phyloP scores from a whole-genome alignment of 2,797 vertebrate species.

The Chiropotes sagulatus region DNA sequence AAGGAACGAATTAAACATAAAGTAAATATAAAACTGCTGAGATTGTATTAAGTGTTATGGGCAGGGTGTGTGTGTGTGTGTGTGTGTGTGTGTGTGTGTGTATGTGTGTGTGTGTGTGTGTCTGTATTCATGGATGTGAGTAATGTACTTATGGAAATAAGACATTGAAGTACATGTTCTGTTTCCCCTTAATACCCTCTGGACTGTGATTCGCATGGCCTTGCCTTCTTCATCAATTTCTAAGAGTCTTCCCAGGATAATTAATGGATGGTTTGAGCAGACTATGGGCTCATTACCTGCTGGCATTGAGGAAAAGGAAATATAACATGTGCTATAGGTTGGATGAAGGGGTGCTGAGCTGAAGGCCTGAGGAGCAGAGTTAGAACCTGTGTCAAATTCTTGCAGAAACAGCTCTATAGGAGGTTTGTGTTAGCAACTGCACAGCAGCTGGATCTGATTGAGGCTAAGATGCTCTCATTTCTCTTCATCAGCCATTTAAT shows the following conservation, averaged over 20 bases:
- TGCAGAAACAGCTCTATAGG: accelerated
- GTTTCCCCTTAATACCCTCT: neutral
- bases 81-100: neutral
- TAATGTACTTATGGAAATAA: neutral
- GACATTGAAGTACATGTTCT: neutral
- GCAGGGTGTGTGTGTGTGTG: too few species aligned
- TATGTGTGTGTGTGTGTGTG: too few species aligned
- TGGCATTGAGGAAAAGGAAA: neutral
- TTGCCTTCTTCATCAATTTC: neutral
- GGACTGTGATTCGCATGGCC: accelerated
- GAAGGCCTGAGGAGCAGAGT: neutral
- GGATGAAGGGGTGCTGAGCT: neutral
- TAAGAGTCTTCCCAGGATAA: neutral
- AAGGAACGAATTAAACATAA: neutral
- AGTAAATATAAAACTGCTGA: neutral
- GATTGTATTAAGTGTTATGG: neutral
- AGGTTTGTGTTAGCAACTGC: neutral
- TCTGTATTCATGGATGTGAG: neutral
- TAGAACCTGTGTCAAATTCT: neutral
- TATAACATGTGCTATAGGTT: accelerated
- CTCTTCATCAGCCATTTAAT: neutral
- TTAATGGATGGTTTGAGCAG: neutral
- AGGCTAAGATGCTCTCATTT: accelerated
- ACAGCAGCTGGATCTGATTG: accelerated
- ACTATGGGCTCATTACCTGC: neutral